Conservation (phyloP, 2,797 vertebrate species). For the Crypturellus tataupa region DNA sequence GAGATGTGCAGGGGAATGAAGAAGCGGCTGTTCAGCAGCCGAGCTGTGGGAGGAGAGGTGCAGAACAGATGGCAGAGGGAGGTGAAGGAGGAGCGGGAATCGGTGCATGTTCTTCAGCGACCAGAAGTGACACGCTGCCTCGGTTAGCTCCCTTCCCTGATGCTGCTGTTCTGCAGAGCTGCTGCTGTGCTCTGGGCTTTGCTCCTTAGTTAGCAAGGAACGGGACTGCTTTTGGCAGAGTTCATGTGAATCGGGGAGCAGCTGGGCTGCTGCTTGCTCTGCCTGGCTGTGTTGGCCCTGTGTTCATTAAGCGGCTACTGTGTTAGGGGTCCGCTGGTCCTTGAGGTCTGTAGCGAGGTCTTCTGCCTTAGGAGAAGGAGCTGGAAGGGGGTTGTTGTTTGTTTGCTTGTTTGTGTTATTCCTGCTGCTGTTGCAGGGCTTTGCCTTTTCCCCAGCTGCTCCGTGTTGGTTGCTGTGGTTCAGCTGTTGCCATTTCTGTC, state of each 20-base stretch:
- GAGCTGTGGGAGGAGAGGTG: slow-evolving; percentile 39
- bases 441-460: background rate
- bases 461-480: background rate
- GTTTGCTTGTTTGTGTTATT: background rate
- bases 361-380: background rate
- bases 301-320: background rate
- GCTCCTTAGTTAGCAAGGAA: slow-evolving; percentile 44
- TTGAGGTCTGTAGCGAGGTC: background rate
- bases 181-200: slow-evolving; percentile 18
- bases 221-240: slow-evolving; percentile 32
- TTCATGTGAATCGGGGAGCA: slow-evolving; percentile 23
- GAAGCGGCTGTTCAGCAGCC: slow-evolving; percentile 7
- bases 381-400: no score
- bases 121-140: slow-evolving; percentile 49
- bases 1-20: background rate
- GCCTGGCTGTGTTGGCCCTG: background rate
- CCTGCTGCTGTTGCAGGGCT: background rate
- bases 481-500: background rate
- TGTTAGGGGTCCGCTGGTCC: background rate
- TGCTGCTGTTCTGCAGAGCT: slow-evolving; percentile 21
- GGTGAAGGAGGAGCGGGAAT: slow-evolving; percentile 12
- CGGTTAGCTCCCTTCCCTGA: slow-evolving; percentile 16
- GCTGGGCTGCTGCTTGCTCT: background rate
- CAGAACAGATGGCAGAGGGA: slow-evolving; percentile 62
- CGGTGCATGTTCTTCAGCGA: slow-evolving; percentile 31